Evolutionary conservation across 1,140 invertebrate species (phyloP), one percentile per base, ranked within the genome.

Genomic region (Octopus bimaculoides): DNA sequence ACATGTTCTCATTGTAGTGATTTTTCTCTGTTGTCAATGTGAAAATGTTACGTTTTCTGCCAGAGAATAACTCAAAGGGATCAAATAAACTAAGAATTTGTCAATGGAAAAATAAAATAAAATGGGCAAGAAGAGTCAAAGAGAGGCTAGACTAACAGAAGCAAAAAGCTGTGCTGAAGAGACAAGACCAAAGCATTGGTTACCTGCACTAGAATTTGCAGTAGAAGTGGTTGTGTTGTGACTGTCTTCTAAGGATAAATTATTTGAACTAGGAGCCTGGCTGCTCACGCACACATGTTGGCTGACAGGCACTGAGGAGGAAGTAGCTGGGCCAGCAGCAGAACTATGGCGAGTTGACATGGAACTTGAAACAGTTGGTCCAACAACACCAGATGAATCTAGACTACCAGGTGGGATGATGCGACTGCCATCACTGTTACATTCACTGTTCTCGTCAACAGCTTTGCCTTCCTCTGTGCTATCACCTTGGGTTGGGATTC

Each of bases 301-400:
- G 66, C 74, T 77, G 75, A 66, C 79, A 78, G 80, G 78, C 77
- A 79, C 81, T 80, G 79, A 78, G 75, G 81, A 78, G 61, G 82
- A 52, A 53, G 82, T 5, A 54, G 79, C 5, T 74, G 81, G 54
- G 75, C 79, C 77, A 75, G 81, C 52, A 5, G 77, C 73, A 80
- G 66, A 76, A 81, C 69, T 78, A 78, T 76, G 80, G 12, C 54
- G 79, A 75, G 77, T 79, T 82, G n/a, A 54, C 79, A 71, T 83
- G 75, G 79, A 78, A 81, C 82, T 80, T 76, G 82, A 78, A 79
- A 80, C 77, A 80, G 83, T 79, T 79, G 82, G 76, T 78, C 82
- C 80, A 82, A 79, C 81, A 78, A 78, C 75, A 80, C 81, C 83
- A 75, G 85, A 76, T 77, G 79, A n/a, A 78, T 80, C 79, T 54